Evolutionary conservation across 2,888 invertebrate genomes (phyloP).

Genomic region (Nysson spinosus): DNA sequence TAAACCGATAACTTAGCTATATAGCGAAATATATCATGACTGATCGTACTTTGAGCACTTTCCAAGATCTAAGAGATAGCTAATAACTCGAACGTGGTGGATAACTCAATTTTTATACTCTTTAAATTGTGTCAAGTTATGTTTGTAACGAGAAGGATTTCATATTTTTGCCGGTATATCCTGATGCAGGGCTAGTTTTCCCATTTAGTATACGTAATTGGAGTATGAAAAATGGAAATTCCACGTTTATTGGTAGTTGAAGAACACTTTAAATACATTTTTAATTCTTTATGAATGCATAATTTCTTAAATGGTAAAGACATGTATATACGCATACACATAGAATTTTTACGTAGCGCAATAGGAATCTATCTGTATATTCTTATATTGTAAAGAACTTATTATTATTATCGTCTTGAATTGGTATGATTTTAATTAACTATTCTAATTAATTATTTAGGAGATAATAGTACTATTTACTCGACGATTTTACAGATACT

Average conservation of each 20-base stretch:
- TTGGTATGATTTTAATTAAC: not conserved
- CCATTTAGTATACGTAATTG: constrained; percentile 13
- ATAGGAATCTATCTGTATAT: constrained; percentile 18
- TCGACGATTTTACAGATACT: constrained; percentile 11
- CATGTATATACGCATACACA: too few species aligned
- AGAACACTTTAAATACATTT: constrained; percentile 1
- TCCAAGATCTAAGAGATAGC: constrained; percentile 26
- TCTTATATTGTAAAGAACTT: constrained; percentile 14
- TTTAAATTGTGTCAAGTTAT: constrained; percentile 20
- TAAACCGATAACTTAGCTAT: constrained; percentile 40
- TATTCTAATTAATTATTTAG: not conserved
- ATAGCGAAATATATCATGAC: constrained; percentile 32
- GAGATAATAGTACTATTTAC: constrained; percentile 27
- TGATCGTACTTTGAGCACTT: constrained; percentile 29
- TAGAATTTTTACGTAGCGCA: constrained; percentile 28
- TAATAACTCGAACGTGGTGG: constrained; percentile 13
- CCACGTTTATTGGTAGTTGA: constrained; percentile 8
- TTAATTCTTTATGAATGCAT: too few species aligned
- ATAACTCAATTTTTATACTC: constrained; percentile 41
- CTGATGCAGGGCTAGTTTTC: constrained; percentile 10
- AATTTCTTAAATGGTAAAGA: too few species aligned
- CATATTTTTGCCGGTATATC: constrained; percentile 10
- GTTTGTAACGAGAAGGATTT: constrained; percentile 20
- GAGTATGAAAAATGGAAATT: constrained; percentile 19
- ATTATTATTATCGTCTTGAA: constrained; percentile 2